Evolutionary conservation across 2,888 invertebrate species (phyloP), one percentile per base, ranked within the genome.

Genomic region (Sinelater perroti): DNA sequence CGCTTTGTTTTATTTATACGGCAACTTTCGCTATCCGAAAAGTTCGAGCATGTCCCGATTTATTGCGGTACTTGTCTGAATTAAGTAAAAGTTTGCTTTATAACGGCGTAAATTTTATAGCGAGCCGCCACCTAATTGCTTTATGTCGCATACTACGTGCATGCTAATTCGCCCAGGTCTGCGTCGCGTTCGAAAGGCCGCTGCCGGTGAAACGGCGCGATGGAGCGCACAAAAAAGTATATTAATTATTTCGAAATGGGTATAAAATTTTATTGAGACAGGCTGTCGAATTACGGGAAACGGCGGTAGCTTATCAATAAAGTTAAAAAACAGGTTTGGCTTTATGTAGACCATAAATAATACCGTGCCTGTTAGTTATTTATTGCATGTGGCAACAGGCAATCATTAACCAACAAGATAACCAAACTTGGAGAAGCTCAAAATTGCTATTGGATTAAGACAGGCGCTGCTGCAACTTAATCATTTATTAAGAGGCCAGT

Each of bases 221-320:
- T n/a, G n/a, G n/a, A n/a, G 2, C 6, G 42, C 2, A 42, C 16
- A 18, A 5, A 11, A 20, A 42, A 24, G 14, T 10, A n/a, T 17
- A 38, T 42, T 24, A 42, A 42, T 42, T 26, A 30, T 30, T 45
- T 30, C n/a, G 11, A 42, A 10, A 28, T 17, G 14, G 10, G 2
- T n/a, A 28, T 45, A 45, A 45, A 45, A 8, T 28, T 28, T 28
- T 45, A 45, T 45, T 45, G 6, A 7, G 28, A 30, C 28, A 28
- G 30, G 28, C 30, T 28, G 10, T 17, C 28, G 28, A 42, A 42
- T 45, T 30, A 13, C 18, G 30, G 24, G 13, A 24, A 45, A n/a
- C 24, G 17, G 28, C 44, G 30, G 28, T 45, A 30, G 44, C 30
- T 45, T 30, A 45, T 45, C 30, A 45, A 28, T 45, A 45, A 45